phyloP scores from a whole-genome alignment of 2,888 invertebrate genomes.

The Thera britannica region DNA sequence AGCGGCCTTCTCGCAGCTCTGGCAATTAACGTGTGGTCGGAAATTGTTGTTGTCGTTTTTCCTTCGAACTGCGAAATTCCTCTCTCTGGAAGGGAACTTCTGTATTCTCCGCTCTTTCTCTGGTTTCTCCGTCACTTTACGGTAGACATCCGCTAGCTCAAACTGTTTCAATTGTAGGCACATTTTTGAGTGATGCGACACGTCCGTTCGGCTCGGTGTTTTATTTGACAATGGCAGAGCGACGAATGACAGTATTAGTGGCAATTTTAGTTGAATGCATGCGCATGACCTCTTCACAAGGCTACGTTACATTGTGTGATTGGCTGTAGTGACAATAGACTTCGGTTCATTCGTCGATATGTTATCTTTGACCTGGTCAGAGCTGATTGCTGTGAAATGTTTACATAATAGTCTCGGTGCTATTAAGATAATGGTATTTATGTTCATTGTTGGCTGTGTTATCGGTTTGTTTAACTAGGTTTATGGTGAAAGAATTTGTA shows the following conservation, averaged over 20 bases:
- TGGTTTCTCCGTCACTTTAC: constrained; percentile 57
- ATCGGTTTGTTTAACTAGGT: constrained; percentile 3
- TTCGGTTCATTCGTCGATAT: constrained; percentile 22
- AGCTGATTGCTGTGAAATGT: constrained; percentile 32
- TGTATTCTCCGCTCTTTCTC: constrained; percentile 75
- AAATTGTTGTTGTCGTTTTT: constrained; percentile 77
- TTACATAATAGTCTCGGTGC: constrained; percentile 31
- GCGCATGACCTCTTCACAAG: constrained; percentile 57
- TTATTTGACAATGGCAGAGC: constrained; percentile 39
- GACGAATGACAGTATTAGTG: constrained; percentile 3
- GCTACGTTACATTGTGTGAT: constrained; percentile 45
- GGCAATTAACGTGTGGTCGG: constrained; percentile 71
- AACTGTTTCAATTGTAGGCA: constrained; percentile 75
- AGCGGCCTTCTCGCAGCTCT: constrained; percentile 71
- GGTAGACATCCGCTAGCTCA: constrained; percentile 73
- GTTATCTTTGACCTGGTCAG: constrained; percentile 34
- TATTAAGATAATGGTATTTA: constrained; percentile 31
- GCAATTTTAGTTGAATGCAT: constrained; percentile 47
- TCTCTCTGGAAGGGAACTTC: constrained; percentile 88
- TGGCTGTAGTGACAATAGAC: constrained; percentile 11
- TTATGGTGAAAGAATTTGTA: constrained; percentile 2
- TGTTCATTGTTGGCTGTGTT: constrained; percentile 21
- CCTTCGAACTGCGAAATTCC: constrained; percentile 87
- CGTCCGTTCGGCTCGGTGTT: constrained; percentile 39
- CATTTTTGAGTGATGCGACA: constrained; percentile 50